Percentiles rank a stretch among this genome's conserved stretches.
phyloP scores from a whole-genome alignment of 2,888 invertebrate genomes.

The Tethea ocularis region DNA sequence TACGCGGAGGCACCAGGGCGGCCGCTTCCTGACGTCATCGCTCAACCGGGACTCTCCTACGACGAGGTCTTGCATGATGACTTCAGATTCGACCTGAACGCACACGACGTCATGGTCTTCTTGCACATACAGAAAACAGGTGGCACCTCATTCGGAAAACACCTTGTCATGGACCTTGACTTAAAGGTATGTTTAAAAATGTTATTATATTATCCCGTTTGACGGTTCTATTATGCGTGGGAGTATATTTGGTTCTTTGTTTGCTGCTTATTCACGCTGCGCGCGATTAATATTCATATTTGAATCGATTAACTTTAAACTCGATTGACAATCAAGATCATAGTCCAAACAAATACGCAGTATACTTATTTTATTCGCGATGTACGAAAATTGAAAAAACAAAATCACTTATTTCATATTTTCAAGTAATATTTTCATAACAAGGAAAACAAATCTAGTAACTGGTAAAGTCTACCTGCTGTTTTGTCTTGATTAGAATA shows the following conservation, averaged over 20 bases:
- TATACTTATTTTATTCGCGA: neutral
- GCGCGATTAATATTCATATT: neutral
- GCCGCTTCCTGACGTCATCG: conserved; percentile 78
- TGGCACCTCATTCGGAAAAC: conserved; percentile 98
- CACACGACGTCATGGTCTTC: conserved; percentile 98
- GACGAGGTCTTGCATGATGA: conserved; percentile 94
- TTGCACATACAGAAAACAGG: conserved; percentile 99
- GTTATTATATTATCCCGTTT: neutral
- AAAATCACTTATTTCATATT: too few species aligned
- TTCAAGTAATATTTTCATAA: too few species aligned
- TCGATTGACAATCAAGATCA: neutral
- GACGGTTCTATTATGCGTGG: too few species aligned
- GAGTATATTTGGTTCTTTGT: neutral
- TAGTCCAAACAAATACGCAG: neutral
- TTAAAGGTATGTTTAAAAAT: conserved; percentile 79
- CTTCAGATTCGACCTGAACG: conserved; percentile 94
- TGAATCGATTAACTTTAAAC: neutral
- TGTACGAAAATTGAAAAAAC: neutral
- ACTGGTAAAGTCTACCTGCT: neutral
- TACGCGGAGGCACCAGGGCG: conserved; percentile 81
- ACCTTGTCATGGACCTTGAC: conserved; percentile 97
- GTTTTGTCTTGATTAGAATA: neutral
- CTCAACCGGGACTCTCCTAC: conserved; percentile 90
- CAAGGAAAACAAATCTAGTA: too few species aligned
- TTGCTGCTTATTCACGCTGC: neutral